Evolutionary conservation across 2,888 invertebrate species (phyloP).

Genomic region (Gymnosoma rotundatum): DNA sequence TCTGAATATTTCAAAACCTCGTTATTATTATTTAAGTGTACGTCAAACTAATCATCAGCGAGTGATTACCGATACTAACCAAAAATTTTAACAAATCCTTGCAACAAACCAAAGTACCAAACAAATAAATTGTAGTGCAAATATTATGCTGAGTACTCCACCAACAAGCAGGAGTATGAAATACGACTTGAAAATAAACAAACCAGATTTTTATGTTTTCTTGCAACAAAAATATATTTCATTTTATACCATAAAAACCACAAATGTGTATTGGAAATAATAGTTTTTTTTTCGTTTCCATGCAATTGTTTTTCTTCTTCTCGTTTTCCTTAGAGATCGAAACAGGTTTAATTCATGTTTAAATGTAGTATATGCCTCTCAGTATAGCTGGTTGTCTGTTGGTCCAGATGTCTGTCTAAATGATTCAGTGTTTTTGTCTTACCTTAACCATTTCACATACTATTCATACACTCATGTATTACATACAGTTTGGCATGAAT

Average conservation of each 20-base stretch:
- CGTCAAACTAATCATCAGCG: too few relatives aligned
- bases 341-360: slow-evolving; percentile 55
- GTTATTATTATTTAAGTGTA: too few relatives aligned
- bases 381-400: slow-evolving; percentile 3
- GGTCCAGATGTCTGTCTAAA: slow-evolving; percentile 5
- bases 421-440: neutral
- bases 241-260: slow-evolving; percentile 47
- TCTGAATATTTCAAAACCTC: too few relatives aligned
- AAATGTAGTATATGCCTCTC: neutral
- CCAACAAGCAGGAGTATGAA: slow-evolving; percentile 19
- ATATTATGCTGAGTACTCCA: neutral
- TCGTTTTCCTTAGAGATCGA: slow-evolving; percentile 31
- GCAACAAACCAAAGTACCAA: neutral
- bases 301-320: neutral
- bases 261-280: slow-evolving; percentile 55
- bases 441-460: neutral
- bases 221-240: slow-evolving; percentile 52
- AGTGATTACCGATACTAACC: too few relatives aligned
- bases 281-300: slow-evolving; percentile 25
- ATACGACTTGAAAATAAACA: slow-evolving; percentile 30
- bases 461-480: neutral
- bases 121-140: neutral
- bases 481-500: slow-evolving; percentile 41
- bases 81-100: neutral
- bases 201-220: slow-evolving; percentile 52